Evolutionary conservation across 1,140 invertebrate genomes (phyloP), one percentile per base, ranked within the genome.

Genomic region (Yoshiicerus persimilis): DNA sequence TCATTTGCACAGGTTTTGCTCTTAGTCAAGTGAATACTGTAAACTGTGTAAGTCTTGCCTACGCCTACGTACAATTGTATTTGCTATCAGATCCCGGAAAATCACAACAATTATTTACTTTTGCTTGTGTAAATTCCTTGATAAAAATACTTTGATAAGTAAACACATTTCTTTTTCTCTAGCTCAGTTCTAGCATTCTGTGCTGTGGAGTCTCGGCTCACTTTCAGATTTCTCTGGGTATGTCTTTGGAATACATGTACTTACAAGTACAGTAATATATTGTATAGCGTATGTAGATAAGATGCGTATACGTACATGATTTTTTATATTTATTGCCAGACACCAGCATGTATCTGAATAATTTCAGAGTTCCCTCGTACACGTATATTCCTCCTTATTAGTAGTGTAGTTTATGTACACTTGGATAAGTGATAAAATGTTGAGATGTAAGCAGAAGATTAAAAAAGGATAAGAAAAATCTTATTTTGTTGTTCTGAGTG

Each of bases 391-490:
- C 66, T n/a, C 20, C 47, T 56, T 56, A n/a, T 0, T n/a, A n/a
- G 47, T n/a, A 56, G 3, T n/a, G 20, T 56, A n/a, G 11, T 34
- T 75, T n/a, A 23, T 23, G n/a, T 23, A 23, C 25, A 32, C 16
- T 36, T 38, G 27, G 11, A 77, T 75, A 38, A 16, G 34, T 2
- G 32, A 77, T 80, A 80, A 80, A 38, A 80, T 36, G 34, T 38
- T 80, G 34, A 80, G 75, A 34, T 80, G 20, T 80, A 38, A 70
- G 25, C 5, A 16, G 25, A 11, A 1, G 75, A 80, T 80, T 34
- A 80, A 80, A 80, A 80, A 80, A n/a, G 32, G 75, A 80, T 80
- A 80, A 80, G 34, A 80, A 80, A 38, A 66, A 47, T 47, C 62
- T 27, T 64, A 56, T 70, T 30, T 70, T 70, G 6, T 41, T 23